Evolutionary conservation across 92 coral and sea anemone genomes (phyloP), one percentile per base, ranked within the genome.

Genomic region (Palythoa grandis): DNA sequence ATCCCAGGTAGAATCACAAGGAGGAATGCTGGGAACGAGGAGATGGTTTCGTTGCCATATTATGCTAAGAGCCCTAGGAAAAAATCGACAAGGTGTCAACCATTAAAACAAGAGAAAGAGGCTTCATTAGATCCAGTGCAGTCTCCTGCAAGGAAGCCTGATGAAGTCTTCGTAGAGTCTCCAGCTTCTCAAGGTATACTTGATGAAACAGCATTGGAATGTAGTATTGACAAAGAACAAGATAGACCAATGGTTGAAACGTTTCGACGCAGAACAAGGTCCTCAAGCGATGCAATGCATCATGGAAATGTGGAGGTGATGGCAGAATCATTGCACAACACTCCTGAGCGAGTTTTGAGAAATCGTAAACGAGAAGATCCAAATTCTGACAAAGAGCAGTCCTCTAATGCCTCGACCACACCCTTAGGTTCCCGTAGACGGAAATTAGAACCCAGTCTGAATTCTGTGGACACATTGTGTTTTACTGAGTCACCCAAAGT

Each of bases 321-420:
- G 24, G 52, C 74, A 11, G 85, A 65, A 63, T 22, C 74, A 2
- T 63, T 19, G 75, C 38, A 40, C 20, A 68, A 80, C 74, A 65
- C 85, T 66, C 85, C 85, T 20, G 74, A 80, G 74, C 70, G 85
- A 67, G 73, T 80, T 29, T 70, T 80, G 56, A 80, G 85, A 63
- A 80, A 80, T 50, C 61, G 85, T 53, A 80, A 23, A 19, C 74
- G 37, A 67, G 75, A 70, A 11, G 47, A 80, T 53, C 60, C 74
- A 6, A 47, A 25, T 29, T 53, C 85, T 0, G 85, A 79, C 38
- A 79, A 79, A 52, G 74, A 80, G 11, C 15, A 11, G 25, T 52
- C 74, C 3, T 57, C 85, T 10, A 38, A 24, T 52, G n/a, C 43
- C 40, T 15, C 60, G 20, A 66, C 60, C 40, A 80, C 43, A 48